Conservation (phyloP, 2,113 vertebrate species). For the Chascanopsetta lugubris region DNA sequence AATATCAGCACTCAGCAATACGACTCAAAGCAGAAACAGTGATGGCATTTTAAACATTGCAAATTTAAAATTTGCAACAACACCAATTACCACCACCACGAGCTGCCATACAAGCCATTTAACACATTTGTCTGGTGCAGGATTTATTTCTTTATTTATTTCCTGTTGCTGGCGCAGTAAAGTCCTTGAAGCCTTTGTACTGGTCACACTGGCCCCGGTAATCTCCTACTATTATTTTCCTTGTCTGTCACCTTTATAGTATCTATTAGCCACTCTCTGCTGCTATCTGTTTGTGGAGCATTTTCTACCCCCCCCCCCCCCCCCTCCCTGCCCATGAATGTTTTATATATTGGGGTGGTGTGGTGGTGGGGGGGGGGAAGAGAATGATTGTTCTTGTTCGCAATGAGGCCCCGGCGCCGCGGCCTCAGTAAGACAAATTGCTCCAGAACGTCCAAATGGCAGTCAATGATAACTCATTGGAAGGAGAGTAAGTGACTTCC, state of each 20-base stretch:
- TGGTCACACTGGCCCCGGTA: constrained; percentile 68
- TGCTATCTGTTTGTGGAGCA: constrained; percentile 81
- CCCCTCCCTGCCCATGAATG: constrained; percentile 85
- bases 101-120: constrained; percentile 69
- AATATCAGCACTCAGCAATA: constrained; percentile 9
- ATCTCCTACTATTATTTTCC: constrained; percentile 81
- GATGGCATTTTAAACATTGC: constrained; percentile 17
- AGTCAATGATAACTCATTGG: constrained; percentile 99
- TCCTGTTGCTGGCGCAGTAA: constrained; percentile 27
- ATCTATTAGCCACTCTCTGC: constrained; percentile 81
- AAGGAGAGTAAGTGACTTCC: constrained; percentile 93
- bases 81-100: constrained; percentile 66
- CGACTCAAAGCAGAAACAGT: background rate
- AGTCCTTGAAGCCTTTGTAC: constrained; percentile 69
- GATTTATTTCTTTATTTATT: constrained; percentile 31
- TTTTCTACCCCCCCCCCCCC: constrained; percentile 81
- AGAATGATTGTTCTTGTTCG: constrained; percentile 93
- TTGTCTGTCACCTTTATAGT: constrained; percentile 81
- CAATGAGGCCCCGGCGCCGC: constrained; percentile 87
- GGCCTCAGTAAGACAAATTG: constrained; percentile 96
- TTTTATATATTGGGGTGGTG: constrained; percentile 93
- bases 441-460: constrained; percentile 89
- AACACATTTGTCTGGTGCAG: constrained; percentile 67
- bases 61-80: constrained; percentile 56
- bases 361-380: no score